Base-by-base conservation (phyloP, 2,888 invertebrate species). In the Pheosia tremula region DNA sequence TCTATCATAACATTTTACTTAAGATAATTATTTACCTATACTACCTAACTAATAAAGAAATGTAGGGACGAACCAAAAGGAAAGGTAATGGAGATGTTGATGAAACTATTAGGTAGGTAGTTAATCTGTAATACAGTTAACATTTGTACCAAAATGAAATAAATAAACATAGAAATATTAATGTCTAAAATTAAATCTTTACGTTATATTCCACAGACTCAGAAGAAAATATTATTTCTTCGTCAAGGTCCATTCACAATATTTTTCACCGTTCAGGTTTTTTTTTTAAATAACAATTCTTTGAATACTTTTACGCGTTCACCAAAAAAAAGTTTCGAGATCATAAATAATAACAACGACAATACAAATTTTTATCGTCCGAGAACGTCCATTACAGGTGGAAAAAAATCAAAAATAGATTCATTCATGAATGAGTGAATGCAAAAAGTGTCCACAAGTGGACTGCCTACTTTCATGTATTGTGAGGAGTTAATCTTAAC, bases 361-460 rank as follows among this genome's bases (percentile, higher is more conserved):
- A 90, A 91, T 89, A 92, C 89, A 92, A 90, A 88, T 91, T 92
- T 92, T 91, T 89, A 91, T 88, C 80, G 85, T 78, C 79, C 67
- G 79, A 79, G 80, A 81, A 78, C 10, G 38, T 55, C 81, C 79
- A 74, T 79, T 81, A 86, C 89, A 89, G 88, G 89, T 89, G 82
- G 76, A 79, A 85, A 87, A 85, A 78, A 79, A 71, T 80, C 71
- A 77, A 71, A 74, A 78, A 78, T 76, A 80, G 80, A 79, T 84
- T 84, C 86, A 84, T 88, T 89, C 89, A 88, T 83, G 84, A 84
- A 83, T 70, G 59, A 71, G 41, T 41, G 39, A 77, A 72, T 77
- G 84, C 83, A 85, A 87, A 91, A 71, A 79, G 66, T 78, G 69
- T 68, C 75, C 79, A 77, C 72, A 71, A 74, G 76, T 78, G 77